These are phyloP conservation scores for Chrysemys picta DNA, from an alignment of 2,113 vertebrate genomes.

Conservation along the genomic window DNA sequence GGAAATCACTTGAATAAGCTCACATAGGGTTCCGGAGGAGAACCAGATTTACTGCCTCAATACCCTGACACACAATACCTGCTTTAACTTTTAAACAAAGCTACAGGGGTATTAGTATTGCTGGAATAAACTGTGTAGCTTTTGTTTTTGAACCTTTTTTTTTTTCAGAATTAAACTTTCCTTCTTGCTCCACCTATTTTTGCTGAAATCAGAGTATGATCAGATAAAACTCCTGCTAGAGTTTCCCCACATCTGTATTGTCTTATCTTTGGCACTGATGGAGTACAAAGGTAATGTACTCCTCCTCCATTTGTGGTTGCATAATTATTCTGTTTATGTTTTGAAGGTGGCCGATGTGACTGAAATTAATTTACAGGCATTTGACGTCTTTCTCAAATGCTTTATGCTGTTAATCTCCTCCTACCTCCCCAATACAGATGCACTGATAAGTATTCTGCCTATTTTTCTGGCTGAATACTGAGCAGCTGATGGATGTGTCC, in stretches of 20 bases:
- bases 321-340: slow-evolving; percentile 42
- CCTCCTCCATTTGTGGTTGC: slow-evolving; percentile 53
- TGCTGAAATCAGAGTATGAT: neutral
- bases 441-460: neutral
- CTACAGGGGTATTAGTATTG: neutral
- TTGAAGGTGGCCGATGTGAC: slow-evolving; percentile 30
- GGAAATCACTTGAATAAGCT: neutral
- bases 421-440: neutral
- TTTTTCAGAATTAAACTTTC: neutral
- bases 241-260: slow-evolving; percentile 13
- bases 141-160: neutral
- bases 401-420: slow-evolving; percentile 37
- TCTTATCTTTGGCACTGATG: slow-evolving; percentile 28
- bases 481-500: neutral
- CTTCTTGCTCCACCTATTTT: neutral
- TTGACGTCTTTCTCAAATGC: slow-evolving; percentile 36
- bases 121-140: neutral
- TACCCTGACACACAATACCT: neutral
- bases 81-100: neutral
- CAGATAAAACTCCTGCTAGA: neutral
- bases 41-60: neutral
- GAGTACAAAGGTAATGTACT: slow-evolving; percentile 61
- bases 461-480: neutral
- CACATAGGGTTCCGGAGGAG: neutral
- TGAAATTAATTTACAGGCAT: slow-evolving; percentile 64